These are phyloP conservation scores for Ophraella communa DNA, from an alignment of 2,888 invertebrate species.

Conservation along the genomic window DNA sequence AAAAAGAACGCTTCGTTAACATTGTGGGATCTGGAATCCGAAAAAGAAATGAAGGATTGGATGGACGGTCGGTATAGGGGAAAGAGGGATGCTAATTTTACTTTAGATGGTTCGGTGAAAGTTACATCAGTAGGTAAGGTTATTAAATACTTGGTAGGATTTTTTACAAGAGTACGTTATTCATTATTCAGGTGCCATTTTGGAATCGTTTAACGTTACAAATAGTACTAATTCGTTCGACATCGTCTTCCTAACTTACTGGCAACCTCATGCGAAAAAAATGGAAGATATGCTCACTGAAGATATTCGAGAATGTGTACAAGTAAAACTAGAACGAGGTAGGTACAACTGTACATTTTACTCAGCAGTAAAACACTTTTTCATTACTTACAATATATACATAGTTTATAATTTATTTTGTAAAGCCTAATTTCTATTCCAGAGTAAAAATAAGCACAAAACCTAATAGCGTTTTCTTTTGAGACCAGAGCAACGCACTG, in stretches of 20 bases:
- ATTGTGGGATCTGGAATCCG: conserved; percentile 66
- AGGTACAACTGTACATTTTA: too few species aligned
- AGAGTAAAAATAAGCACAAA: too few species aligned
- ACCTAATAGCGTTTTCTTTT: too few species aligned
- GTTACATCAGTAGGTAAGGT: conserved; percentile 57
- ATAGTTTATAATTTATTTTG: too few species aligned
- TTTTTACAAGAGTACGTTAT: background rate
- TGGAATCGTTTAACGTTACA: conserved; percentile 47
- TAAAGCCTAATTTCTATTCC: too few species aligned
- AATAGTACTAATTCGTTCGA: conserved; percentile 62
- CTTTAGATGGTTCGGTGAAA: conserved; percentile 46
- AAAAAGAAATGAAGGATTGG: conserved; percentile 61
- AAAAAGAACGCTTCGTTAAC: conserved; percentile 47
- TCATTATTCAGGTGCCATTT: conserved; percentile 49
- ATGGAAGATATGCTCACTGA: conserved; percentile 64
- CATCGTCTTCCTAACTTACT: conserved; percentile 76
- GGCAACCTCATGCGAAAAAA: conserved; percentile 67
- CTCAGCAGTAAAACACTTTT: too few species aligned
- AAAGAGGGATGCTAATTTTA: conserved; percentile 47
- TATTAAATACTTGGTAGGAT: background rate
- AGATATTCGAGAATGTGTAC: conserved; percentile 71
- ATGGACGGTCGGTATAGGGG: conserved; percentile 54
- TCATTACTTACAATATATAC: too few species aligned
- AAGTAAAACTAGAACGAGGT: conserved; percentile 56
- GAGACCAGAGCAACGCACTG: too few species aligned